A percentile compares a stretch with the other conserved stretches of the same genome.
phyloP scores from a whole-genome alignment of 2,797 vertebrate species.

The Manis crassicaudata region DNA sequence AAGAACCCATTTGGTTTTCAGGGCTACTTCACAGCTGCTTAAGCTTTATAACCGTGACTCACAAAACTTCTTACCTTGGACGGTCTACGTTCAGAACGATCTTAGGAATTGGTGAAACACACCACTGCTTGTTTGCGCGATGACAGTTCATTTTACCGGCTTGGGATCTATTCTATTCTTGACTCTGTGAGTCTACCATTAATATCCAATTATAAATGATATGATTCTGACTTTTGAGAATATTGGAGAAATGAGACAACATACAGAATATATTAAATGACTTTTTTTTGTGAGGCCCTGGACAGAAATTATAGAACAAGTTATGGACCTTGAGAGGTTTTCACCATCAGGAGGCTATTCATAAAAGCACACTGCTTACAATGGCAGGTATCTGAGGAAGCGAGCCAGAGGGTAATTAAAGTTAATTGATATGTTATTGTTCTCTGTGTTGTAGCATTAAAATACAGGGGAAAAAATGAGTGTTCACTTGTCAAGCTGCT shows the following conservation, averaged over 20 bases:
- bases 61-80: not conserved
- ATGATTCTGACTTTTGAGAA: constrained; percentile 62
- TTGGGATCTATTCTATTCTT: not conserved
- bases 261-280: constrained; percentile 72
- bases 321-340: constrained; percentile 47
- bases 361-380: constrained; percentile 53
- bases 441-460: constrained; percentile 49
- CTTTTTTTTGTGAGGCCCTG: constrained; percentile 71
- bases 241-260: constrained; percentile 60
- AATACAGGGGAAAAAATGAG: not conserved
- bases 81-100: not conserved
- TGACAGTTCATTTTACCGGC: not conserved
- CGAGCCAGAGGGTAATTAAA: constrained; percentile 63
- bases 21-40: not conserved
- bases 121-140: not conserved
- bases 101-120: not conserved
- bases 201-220: constrained; percentile 72
- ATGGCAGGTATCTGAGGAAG: constrained; percentile 9
- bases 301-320: constrained; percentile 57
- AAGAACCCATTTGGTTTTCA: not conserved
- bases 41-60: not conserved
- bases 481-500: not conserved
- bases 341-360: constrained; percentile 50
- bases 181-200: constrained; percentile 9
- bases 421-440: constrained; percentile 74